Evolutionary conservation across 2,113 vertebrate genomes (phyloP), one percentile per base, ranked within the genome.

Genomic region (Cranoglanis bouderius): DNA sequence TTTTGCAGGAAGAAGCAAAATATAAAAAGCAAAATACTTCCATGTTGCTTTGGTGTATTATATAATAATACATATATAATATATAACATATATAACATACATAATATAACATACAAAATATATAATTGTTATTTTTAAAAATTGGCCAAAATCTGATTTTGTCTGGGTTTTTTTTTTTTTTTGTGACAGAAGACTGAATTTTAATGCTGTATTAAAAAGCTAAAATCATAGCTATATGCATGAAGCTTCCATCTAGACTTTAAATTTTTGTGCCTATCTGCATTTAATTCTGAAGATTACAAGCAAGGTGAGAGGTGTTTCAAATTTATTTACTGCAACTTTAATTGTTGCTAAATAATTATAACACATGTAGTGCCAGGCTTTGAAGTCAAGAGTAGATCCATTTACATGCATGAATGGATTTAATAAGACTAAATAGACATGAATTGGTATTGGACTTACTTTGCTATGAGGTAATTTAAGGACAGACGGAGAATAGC

Each of bases 391-490:
- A 63, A 21, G 32, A 46, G 19, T 55, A 32, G 21, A 51, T 35
- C 4, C 2, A 29, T 19, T 65, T n/a, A 43, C 61, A 82, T 21
- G 61, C 49, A 70, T 67, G 18, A 59, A 14, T 24, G 2, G 0
- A 43, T 40, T 83, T 29, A 40, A 61, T 61, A 6, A 82, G 9
- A 43, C 35, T 61, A 61, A 59, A 59, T 18, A n/a, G 43, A 57
- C 53, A 83, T 61, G 55, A 83, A 29, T 16, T 87, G 12, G 24
- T 85, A 46, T 80, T 38, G 24, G 43, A 92, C 84, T 93, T 94
- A 97, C 98, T 96, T 99, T 95, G 98, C 96, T 78, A 99, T 99
- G 95, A 99, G 98, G 96, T 97, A 99, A 96, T 99, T 99, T 93
- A 99, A 95, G 61, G 98, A 99, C 85, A 99, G 95, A 91, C 98